These are phyloP conservation scores for Escarpia spicata DNA, from an alignment of 2,888 invertebrate species.

Conservation along the genomic window DNA sequence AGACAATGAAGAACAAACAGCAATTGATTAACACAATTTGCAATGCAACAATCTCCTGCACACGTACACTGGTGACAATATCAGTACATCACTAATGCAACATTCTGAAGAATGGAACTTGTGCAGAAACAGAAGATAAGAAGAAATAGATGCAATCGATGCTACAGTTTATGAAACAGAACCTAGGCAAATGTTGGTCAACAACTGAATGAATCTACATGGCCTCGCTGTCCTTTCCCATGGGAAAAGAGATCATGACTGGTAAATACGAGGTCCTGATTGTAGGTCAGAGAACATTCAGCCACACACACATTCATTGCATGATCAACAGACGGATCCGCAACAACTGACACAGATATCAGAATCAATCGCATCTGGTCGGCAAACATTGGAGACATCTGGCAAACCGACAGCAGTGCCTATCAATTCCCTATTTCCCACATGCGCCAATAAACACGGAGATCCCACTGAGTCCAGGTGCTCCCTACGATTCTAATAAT, in stretches of 20 bases:
- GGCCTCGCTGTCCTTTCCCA: background rate
- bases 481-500: background rate
- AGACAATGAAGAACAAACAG: background rate
- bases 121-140: background rate
- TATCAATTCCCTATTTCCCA: background rate
- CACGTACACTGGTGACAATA: background rate
- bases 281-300: background rate
- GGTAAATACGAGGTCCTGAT: background rate
- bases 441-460: background rate
- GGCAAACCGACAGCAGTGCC: background rate
- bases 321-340: background rate
- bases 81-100: background rate
- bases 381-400: background rate
- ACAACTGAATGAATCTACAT: background rate
- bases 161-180: background rate
- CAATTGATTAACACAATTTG: background rate
- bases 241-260: background rate
- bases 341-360: slow-evolving; percentile 10
- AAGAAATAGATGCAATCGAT: background rate
- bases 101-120: background rate
- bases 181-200: background rate
- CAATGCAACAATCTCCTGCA: background rate
- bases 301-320: background rate
- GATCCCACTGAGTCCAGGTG: background rate
- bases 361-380: slow-evolving; percentile 3